Conservation (phyloP, 2,797 vertebrate species). For the Lagorchestes hirsutus region DNA sequence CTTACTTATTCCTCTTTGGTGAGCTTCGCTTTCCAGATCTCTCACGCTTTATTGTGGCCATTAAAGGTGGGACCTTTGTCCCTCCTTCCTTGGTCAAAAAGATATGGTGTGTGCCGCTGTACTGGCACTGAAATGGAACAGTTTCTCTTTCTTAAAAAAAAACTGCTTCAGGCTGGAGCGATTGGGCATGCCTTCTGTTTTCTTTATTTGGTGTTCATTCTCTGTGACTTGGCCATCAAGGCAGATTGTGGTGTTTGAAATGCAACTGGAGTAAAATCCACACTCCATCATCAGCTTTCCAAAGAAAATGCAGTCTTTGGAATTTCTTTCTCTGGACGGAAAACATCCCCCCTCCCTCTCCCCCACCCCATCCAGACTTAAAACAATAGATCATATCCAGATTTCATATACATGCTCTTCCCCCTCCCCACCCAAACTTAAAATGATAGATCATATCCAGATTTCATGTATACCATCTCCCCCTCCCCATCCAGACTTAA, state of each 20-base stretch:
- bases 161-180: background rate
- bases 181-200: background rate
- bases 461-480: background rate
- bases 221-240: background rate
- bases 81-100: background rate
- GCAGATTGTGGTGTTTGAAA: slow-evolving; percentile 7
- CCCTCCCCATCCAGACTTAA: background rate
- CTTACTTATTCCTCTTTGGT: background rate
- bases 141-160: background rate
- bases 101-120: background rate
- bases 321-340: background rate
- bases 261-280: background rate
- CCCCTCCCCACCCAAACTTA: background rate
- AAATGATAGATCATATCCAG: background rate
- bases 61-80: background rate
- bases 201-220: slow-evolving; percentile 1
- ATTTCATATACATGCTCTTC: background rate
- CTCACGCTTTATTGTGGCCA: background rate
- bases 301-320: background rate
- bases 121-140: background rate
- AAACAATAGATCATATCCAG: background rate
- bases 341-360: background rate
- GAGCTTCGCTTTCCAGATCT: background rate
- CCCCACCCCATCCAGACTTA: background rate
- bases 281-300: background rate